Base-by-base conservation (phyloP, 2,113 vertebrate species). In the Gymnarchus niloticus region DNA sequence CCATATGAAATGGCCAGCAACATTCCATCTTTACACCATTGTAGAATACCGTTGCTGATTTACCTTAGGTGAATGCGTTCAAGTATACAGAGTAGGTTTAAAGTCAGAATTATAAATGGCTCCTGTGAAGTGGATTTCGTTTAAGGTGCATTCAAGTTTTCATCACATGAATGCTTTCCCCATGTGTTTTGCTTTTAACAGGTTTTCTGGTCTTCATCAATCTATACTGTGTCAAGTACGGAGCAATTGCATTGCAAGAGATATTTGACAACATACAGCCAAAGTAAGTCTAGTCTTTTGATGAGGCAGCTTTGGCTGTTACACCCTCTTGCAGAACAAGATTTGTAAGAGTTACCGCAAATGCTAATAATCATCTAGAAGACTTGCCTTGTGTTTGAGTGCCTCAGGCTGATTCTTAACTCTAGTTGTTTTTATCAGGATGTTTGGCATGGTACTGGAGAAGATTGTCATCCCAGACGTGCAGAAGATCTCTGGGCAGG, bases 391-490 rank as follows among this genome's bases (percentile, higher is more conserved):
- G n/a, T 23, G 2, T 9, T 5, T 51, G 41, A 73, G 28, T 19
- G 10, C n/a, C n/a, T n/a, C n/a, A n/a, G n/a, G 33, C 25, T 33
- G 23, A 73, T 69, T 14, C 23, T 65, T 10, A 4, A 41, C 2
- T 59, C 51, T 51, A 1, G 9, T n/a, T 82, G 19, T 85, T 77
- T 57, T 86, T 59, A 61, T 88, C 81, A 99, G 98, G 90, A 99
- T 99, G 98, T 99, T 99, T 91, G 98, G 98, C 81, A 99, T 99
- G 98, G 98, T 99, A 87, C 91, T 99, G 93, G 98, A 99, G 90
- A 99, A 99, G 90, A 98, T 99, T 3, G 94, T 99, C 87, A 96
- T 99, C 93, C 98, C 98, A 56, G 98, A 99, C 92, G 97, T 99
- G 87, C 98, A 99, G 91, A 99, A 99, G 86, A 98, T 99, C 41